Evolutionary conservation across 2,888 invertebrate species (phyloP).

Genomic region (Acrocyrtus sp.): DNA sequence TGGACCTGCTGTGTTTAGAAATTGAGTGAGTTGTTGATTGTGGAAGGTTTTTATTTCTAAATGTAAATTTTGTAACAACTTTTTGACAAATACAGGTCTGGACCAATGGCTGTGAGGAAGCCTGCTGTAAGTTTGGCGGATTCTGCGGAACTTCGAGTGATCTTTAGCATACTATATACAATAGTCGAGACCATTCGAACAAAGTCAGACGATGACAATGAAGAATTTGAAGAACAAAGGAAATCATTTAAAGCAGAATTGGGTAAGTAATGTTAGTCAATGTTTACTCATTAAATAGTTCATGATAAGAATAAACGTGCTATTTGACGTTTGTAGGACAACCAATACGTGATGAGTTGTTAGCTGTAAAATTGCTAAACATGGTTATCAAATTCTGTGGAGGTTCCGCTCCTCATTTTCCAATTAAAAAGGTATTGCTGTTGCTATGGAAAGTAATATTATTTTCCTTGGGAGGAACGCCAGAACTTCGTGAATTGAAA

Average conservation of each 20-base stretch:
- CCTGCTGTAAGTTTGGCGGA: conserved; percentile 87
- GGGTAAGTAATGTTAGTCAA: conserved; percentile 64
- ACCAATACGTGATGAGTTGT: conserved; percentile 79
- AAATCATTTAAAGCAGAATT: conserved; percentile 73
- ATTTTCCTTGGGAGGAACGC: conserved; percentile 91
- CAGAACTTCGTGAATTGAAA: conserved; percentile 82
- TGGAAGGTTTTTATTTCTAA: neutral
- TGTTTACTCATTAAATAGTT: neutral
- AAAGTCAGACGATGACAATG: conserved; percentile 64
- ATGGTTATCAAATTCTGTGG: conserved; percentile 98
- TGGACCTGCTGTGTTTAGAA: conserved; percentile 94
- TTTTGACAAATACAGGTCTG: conserved; percentile 41
- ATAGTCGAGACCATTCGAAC: conserved; percentile 92
- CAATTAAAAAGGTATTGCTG: conserved; percentile 97
- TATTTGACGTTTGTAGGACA: conserved; percentile 66
- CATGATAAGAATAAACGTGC: conserved; percentile 1
- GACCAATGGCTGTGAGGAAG: conserved; percentile 77
- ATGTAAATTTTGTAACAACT: neutral
- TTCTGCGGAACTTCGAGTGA: conserved; percentile 90
- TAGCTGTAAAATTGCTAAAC: conserved; percentile 88
- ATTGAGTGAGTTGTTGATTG: conserved; percentile 76
- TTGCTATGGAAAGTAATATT: conserved; percentile 95
- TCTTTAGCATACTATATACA: conserved; percentile 92
- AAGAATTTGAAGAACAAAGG: conserved; percentile 66
- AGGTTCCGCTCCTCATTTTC: conserved; percentile 95